Base-by-base conservation (phyloP, 2,888 invertebrate species). In the Vandiemenella viatica region DNA sequence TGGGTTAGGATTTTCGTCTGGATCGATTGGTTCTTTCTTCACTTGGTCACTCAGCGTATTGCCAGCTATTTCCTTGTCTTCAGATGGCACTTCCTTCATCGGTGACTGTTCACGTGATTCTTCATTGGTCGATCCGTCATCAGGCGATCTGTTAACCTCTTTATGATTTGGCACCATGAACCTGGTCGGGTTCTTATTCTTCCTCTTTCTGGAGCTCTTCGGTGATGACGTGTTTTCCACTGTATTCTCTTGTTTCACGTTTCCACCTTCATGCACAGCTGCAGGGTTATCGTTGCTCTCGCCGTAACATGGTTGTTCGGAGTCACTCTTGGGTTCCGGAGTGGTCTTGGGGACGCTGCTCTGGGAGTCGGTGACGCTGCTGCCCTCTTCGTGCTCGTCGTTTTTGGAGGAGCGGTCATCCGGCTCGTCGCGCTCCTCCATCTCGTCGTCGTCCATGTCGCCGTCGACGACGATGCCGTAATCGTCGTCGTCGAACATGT, bases 181-280 rank as follows among this genome's bases (percentile, higher is more conserved):
- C 53, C 85, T 75, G 3, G 83, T 87, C 0, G 91, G 91, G 63
- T 91, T 89, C 58, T 86, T 79, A 58, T 82, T 89, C 68, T 91
- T 92, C 21, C 91, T 74, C 66, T 92, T 92, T 48, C 89, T 73
- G 61, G 83, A 83, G 60, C 75, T 79, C 15, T 80, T 75, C 3
- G 45, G 45, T 23, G 45, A 26, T 32, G 48, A 43, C 10, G 51
- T 26, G 16, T 42, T 44, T 32, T 54, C 61, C 17, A 65, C 66
- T 41, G 66, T 64, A 58, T 72, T 72, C 56, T 73, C 73, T 46
- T 74, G 73, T 37, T 65, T 72, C 46, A 61, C 65, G 61, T 70
- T 69, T 23, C 71, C 71, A 17, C 70, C 65, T 58, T 75, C 74
- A 53, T 67, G 62, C 58, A 70, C 70, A 67, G 73, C 75, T 38